Conservation (phyloP, 2,797 vertebrate species). For the Argya squamiceps region DNA sequence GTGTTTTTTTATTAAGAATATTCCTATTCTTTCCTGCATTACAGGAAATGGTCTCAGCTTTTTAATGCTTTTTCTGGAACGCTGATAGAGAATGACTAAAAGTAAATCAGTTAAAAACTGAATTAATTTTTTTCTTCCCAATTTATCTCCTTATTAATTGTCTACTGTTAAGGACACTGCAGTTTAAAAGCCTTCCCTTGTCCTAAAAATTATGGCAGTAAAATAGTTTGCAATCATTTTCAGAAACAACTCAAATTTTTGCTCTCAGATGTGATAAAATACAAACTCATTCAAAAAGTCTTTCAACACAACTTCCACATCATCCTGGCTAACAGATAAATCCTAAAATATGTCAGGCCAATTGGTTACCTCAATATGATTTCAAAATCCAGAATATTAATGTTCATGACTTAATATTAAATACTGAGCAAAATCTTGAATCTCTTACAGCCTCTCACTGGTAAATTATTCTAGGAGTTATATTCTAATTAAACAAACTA, state of each 20-base stretch:
- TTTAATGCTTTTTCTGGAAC: conserved; percentile 29
- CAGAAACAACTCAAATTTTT: background rate
- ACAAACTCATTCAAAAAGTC: background rate
- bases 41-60: conserved; percentile 30
- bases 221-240: conserved; percentile 38
- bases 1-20: background rate
- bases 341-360: background rate
- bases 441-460: background rate
- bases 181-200: background rate
- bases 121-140: background rate
- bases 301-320: background rate
- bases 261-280: conserved; percentile 1
- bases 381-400: background rate
- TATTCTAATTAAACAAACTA: background rate
- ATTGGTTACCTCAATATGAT: background rate
- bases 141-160: conserved; percentile 51
- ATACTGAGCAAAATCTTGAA: background rate
- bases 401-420: background rate
- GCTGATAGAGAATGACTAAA: background rate
- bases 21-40: background rate
- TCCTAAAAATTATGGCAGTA: background rate
- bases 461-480: background rate
- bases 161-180: background rate
- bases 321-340: background rate
- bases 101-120: background rate